Base-by-base conservation (phyloP, 1,140 invertebrate species). In the Drosophila busckii region DNA sequence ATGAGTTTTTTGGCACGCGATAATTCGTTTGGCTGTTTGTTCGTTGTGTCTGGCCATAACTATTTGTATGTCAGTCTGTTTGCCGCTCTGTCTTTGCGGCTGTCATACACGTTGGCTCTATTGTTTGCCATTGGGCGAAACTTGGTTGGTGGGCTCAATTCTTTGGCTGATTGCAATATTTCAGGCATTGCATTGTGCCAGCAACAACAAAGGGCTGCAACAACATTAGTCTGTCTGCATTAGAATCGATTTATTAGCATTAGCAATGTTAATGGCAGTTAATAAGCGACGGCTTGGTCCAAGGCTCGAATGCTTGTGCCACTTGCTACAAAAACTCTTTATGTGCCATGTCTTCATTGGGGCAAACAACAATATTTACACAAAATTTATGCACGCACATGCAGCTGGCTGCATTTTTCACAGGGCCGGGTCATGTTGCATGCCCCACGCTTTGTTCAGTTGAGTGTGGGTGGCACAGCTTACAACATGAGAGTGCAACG, bases 1-100 rank as follows among this genome's bases (percentile, higher is more conserved):
- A 40, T 45, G 59, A 54, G 80, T 68, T 71, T 70, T 80, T 63
- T 59, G 37, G 70, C 75, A 82, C 75, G 76, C 75, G 76, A 82
- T 83, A 75, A n/a, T 75, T 53, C 65, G 55, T 69, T 67, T 50
- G 16, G 17, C 44, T 76, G 56, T 76, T 76, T 78, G 59, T 13
- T 35, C 26, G 26, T 17, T 34, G 35, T 40, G 13, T 20, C 26
- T 32, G 16, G 28, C 26, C 35, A 19, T 31, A n/a, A n/a, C n/a
- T n/a, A 8, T 25, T 22, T 31, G 38, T 45, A 23, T 17, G 29
- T 28, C 53, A 55, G 56, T 42, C 46, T 46, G 46, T 70, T 46
- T 60, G 45, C 15, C 35, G 38, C 37, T 38, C 44, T 59, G 48
- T 59, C 52, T 59, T 31, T 32, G 17, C 46, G 29, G 32, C 31